Evolutionary conservation across 2,797 vertebrate genomes (phyloP), one percentile per base, ranked within the genome.

Genomic region (Sebastes baramenuke): DNA sequence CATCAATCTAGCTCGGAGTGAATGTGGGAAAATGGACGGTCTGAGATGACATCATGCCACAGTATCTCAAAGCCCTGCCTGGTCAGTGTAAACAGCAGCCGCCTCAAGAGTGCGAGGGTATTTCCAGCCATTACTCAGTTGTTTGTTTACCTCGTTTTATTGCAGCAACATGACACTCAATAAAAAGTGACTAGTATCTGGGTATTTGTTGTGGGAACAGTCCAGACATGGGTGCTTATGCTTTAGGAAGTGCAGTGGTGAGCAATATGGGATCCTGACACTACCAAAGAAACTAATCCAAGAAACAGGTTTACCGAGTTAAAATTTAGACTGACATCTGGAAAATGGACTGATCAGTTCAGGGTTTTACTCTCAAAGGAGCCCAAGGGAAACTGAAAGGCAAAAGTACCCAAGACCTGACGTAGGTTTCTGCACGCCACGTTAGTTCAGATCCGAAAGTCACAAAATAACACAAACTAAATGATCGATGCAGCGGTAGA

Each of bases 1-100:
- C 91, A 93, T 94, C 88, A 89, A 93, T 94, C 93, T 87, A 85
- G 89, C 89, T 85, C 80, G 9, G 84, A 56, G 84, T 75, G 88
- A 93, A 92, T 89, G 88, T 94, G 92, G 90, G 90, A 94, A 92
- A 93, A 82, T 49, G 79, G 69, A 87, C 27, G 6, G 75, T 81
- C 34, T 82, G 80, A 89, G 83, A 93, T 94, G 90, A 94, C 88
- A 91, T 93, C 90, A 93, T 90, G 74, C 69, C 65, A 74, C 84
- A 86, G 85, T 85, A 92, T 91, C 89, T 92, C 77, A 77, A 85
- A 88, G 83, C 75, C 80, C 72, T 75, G 81, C 88, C 92, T 88
- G 88, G 88, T 87, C 90, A 93, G 88, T 86, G 87, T 93, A 93
- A 93, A 93, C 92, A 94, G 79, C 81, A 87, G 84, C 83, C 65